Percentiles rank a stretch among this genome's conserved stretches.
Conservation (phyloP, 2,797 vertebrate species). For the Pseudomugil gertrudae region DNA sequence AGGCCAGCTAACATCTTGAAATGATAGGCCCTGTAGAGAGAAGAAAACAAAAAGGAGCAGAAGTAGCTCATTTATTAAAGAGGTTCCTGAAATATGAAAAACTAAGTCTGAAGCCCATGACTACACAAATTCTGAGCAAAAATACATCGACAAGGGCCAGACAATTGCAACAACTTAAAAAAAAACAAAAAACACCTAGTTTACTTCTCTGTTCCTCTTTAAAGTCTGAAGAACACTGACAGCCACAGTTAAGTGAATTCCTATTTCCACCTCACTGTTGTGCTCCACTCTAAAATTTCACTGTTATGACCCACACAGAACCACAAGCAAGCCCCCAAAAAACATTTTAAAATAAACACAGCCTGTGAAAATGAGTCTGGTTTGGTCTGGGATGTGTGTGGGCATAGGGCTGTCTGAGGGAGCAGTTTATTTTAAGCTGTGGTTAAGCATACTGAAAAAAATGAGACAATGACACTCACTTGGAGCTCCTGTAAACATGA, state of each 20-base stretch:
- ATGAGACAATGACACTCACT: slow-evolving; percentile 86
- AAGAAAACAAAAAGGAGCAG: slow-evolving; percentile 91
- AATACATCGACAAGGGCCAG: slow-evolving; percentile 32
- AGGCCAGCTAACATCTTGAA: slow-evolving; percentile 96
- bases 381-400: slow-evolving; percentile 70
- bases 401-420: slow-evolving; percentile 73
- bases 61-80: slow-evolving; percentile 91
- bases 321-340: slow-evolving; percentile 73
- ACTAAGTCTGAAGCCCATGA: slow-evolving; percentile 42
- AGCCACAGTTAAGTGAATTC: slow-evolving; percentile 71
- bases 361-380: slow-evolving; percentile 74
- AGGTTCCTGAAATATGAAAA: slow-evolving; percentile 53
- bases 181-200: slow-evolving; percentile 47
- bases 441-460: slow-evolving; percentile 71
- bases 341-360: slow-evolving; percentile 78
- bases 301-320: slow-evolving; percentile 76
- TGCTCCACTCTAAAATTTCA: slow-evolving; percentile 67
- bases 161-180: slow-evolving; percentile 38
- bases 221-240: slow-evolving; percentile 73
- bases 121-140: slow-evolving; percentile 17
- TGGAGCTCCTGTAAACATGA: slow-evolving; percentile 92
- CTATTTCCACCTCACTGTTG: slow-evolving; percentile 75
- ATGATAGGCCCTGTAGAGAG: slow-evolving; percentile 92
- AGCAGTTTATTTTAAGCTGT: slow-evolving; percentile 74
- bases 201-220: slow-evolving; percentile 74